These are phyloP conservation scores for Callipepla californica DNA, from an alignment of 2,113 vertebrate species.

Conservation along the genomic window DNA sequence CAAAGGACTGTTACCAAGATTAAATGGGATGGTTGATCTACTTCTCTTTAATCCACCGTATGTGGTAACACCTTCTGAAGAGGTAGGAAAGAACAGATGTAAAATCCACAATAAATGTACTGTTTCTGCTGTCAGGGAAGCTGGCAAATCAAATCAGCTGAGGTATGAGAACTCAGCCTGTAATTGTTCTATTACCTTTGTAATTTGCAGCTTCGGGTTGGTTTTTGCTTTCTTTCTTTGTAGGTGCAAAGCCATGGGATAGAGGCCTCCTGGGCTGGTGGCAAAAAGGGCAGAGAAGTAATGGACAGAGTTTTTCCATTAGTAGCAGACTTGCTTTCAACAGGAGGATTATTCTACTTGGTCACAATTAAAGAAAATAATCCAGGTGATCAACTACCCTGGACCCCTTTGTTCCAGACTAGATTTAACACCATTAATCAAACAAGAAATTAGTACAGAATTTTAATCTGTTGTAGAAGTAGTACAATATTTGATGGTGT, in stretches of 20 bases:
- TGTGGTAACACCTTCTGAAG: slow-evolving; percentile 91
- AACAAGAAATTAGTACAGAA: neutral
- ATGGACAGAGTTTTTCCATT: slow-evolving; percentile 89
- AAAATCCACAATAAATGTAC: neutral
- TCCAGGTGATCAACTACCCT: slow-evolving; percentile 82
- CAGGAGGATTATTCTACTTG: slow-evolving; percentile 89
- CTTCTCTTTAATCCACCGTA: slow-evolving; percentile 96
- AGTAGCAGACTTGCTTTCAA: slow-evolving; percentile 86
- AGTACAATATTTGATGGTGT: neutral
- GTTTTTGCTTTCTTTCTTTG: neutral
- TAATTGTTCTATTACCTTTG: neutral
- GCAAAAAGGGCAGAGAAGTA: slow-evolving; percentile 88
- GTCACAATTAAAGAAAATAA: slow-evolving; percentile 90
- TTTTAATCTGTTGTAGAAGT: neutral
- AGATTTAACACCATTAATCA: neutral
- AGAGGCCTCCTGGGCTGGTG: slow-evolving; percentile 94
- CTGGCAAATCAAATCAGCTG: neutral
- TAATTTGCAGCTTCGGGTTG: neutral
- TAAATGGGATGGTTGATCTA: slow-evolving; percentile 90
- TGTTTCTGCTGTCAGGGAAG: neutral
- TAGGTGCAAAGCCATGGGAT: slow-evolving; percentile 89
- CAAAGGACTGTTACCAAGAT: slow-evolving; percentile 83
- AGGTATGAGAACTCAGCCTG: neutral
- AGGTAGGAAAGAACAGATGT: slow-evolving; percentile 79
- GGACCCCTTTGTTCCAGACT: neutral